These are phyloP conservation scores for Lepeophtheirus salmonis DNA, from an alignment of 1,140 invertebrate genomes.

Conservation along the genomic window DNA sequence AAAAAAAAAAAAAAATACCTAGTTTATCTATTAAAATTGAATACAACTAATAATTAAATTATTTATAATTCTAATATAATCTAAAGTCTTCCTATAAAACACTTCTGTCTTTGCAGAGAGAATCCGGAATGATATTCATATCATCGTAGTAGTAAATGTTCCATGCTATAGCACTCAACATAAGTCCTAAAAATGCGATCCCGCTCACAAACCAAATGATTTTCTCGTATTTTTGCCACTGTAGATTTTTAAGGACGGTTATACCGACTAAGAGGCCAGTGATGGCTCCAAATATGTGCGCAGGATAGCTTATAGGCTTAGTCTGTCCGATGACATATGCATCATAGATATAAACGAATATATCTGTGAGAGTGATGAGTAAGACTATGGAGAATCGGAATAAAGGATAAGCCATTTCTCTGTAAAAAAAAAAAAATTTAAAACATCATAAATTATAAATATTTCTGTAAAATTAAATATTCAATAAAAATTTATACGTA, in stretches of 20 bases:
- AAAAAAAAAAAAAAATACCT: no score
- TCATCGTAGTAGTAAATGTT: no score
- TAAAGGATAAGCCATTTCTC: conserved; percentile 7
- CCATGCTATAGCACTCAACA: neutral
- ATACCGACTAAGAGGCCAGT: conserved; percentile 73
- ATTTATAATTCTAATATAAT: no score
- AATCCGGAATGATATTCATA: no score
- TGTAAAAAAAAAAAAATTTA: conserved; percentile 8
- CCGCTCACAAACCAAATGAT: neutral
- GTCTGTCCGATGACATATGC: neutral
- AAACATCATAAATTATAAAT: neutral
- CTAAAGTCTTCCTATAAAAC: no score
- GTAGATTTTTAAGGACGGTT: conserved; percentile 68
- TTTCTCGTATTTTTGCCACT: neutral
- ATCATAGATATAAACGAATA: conserved; percentile 12
- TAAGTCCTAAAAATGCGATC: neutral
- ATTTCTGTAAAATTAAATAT: neutral
- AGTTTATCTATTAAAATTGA: no score
- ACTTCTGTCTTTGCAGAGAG: no score
- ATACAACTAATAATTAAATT: no score
- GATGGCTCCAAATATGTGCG: conserved; percentile 73
- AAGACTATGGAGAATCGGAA: neutral
- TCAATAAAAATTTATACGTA: neutral
- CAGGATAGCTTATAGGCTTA: conserved; percentile 56
- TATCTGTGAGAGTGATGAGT: conserved; percentile 3